phyloP scores from a whole-genome alignment of 2,888 invertebrate genomes.

The Miltochrista miniata region DNA sequence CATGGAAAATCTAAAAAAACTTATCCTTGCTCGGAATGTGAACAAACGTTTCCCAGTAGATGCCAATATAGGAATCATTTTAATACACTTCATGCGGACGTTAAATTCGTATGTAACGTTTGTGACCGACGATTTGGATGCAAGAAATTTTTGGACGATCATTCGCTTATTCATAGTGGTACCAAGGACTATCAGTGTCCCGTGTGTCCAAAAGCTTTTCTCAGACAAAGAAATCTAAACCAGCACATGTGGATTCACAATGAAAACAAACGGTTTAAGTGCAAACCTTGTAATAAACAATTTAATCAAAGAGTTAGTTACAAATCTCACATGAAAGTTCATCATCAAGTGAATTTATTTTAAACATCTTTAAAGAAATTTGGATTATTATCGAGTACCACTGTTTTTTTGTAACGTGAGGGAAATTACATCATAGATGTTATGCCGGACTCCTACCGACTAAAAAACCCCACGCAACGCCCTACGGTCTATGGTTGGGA shows the following conservation, averaged over 20 bases:
- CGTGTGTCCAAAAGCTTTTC: conserved; percentile 46
- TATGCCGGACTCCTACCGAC: too few relatives aligned
- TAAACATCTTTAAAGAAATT: too few relatives aligned
- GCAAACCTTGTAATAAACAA: conserved; percentile 64
- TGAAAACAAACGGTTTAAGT: conserved; percentile 66
- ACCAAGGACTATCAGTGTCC: too few relatives aligned
- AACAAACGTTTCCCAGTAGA: conserved; percentile 51
- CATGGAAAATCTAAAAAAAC: conserved; percentile 53
- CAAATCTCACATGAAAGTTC: conserved; percentile 67
- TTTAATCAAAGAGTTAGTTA: conserved; percentile 71
- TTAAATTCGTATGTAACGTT: conserved; percentile 29
- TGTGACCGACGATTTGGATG: too few relatives aligned
- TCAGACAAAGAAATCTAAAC: conserved; percentile 63
- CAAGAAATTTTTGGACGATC: too few relatives aligned
- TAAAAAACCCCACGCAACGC: too few relatives aligned
- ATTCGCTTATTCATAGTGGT: too few relatives aligned
- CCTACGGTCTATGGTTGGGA: too few relatives aligned
- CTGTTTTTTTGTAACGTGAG: too few relatives aligned
- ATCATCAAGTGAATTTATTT: too few relatives aligned
- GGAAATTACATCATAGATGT: too few relatives aligned
- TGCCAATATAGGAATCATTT: conserved; percentile 60
- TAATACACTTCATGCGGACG: conserved; percentile 62
- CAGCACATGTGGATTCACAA: conserved; percentile 75
- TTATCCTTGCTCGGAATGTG: conserved; percentile 63
- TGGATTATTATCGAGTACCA: too few relatives aligned